A percentile compares a stretch with the other conserved stretches of the same genome.
Evolutionary conservation across 1,140 invertebrate genomes (phyloP).

Genomic region (Phymastichus coffea): DNA sequence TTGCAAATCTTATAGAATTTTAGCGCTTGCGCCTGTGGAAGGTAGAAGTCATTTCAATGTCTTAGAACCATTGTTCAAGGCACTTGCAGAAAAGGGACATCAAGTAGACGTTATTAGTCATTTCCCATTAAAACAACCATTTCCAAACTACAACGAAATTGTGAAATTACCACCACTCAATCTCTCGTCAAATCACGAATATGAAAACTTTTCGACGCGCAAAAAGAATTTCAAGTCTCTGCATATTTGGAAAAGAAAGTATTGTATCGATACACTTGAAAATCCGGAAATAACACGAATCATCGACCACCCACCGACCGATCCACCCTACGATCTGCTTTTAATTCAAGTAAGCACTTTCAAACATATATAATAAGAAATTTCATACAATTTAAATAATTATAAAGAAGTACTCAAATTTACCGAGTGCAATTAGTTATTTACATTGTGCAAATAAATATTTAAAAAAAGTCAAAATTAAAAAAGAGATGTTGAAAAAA

Average conservation of each 20-base stretch:
- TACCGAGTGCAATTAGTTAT: too few relatives aligned
- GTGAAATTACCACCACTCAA: constrained; percentile 46
- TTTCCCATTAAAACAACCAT: constrained; percentile 34
- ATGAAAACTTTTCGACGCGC: too few relatives aligned
- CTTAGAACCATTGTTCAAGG: constrained; percentile 54
- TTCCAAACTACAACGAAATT: constrained; percentile 48
- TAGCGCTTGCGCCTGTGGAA: constrained; percentile 53
- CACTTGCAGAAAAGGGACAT: constrained; percentile 54
- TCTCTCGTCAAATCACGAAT: too few relatives aligned
- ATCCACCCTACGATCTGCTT: constrained; percentile 39
- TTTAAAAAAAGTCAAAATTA: too few relatives aligned
- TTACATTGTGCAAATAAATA: too few relatives aligned
- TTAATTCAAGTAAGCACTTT: constrained; percentile 38
- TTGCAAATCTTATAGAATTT: constrained; percentile 38
- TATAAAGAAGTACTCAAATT: too few relatives aligned
- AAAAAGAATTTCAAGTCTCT: neutral
- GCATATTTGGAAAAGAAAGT: too few relatives aligned
- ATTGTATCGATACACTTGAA: too few relatives aligned
- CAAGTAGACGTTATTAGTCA: constrained; percentile 47
- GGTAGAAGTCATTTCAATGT: constrained; percentile 61
- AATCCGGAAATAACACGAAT: constrained; percentile 30
- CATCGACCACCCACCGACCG: constrained; percentile 34
- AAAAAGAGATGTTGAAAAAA: too few relatives aligned
- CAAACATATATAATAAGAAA: too few relatives aligned
- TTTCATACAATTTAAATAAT: too few relatives aligned